A percentile compares a stretch with the other conserved stretches of the same genome.
These are phyloP conservation scores for Psettodes erumei DNA, from an alignment of 2,113 vertebrate genomes.

Conservation along the genomic window DNA sequence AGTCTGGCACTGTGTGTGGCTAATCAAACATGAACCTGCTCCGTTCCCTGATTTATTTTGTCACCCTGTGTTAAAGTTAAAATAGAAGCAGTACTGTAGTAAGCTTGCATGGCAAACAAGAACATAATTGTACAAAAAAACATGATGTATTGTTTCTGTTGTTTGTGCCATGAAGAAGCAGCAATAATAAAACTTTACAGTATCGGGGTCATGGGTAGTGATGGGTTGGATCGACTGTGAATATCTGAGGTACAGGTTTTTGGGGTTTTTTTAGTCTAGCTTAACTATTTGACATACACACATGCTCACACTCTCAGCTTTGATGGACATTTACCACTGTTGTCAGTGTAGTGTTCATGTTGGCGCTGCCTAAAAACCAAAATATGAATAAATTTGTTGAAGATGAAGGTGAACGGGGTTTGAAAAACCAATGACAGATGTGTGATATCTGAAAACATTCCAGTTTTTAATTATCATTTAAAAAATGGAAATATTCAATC, in stretches of 20 bases:
- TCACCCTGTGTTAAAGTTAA: slow-evolving; percentile 71
- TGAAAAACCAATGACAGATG: slow-evolving; percentile 45
- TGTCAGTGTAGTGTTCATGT: slow-evolving; percentile 37
- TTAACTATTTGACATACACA: neutral
- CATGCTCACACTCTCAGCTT: neutral
- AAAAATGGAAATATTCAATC: slow-evolving; percentile 30
- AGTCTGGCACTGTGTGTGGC: slow-evolving; percentile 62
- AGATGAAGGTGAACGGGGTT: slow-evolving; percentile 1
- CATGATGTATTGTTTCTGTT: slow-evolving; percentile 78
- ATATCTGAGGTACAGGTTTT: slow-evolving; percentile 30
- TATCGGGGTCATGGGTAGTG: slow-evolving; percentile 9
- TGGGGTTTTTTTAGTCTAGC: neutral
- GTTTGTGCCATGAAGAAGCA: slow-evolving; percentile 90
- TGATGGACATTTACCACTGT: slow-evolving; percentile 49
- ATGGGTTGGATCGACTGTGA: slow-evolving; percentile 23
- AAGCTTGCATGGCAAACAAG: slow-evolving; percentile 86
- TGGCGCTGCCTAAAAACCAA: slow-evolving; percentile 54
- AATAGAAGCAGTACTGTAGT: slow-evolving; percentile 81
- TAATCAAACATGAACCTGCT: slow-evolving; percentile 49
- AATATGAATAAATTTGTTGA: slow-evolving; percentile 21
- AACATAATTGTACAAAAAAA: slow-evolving; percentile 66
- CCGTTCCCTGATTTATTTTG: slow-evolving; percentile 45
- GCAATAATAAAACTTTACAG: slow-evolving; percentile 84
- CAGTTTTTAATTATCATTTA: slow-evolving; percentile 45
- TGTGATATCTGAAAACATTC: slow-evolving; percentile 52